phyloP scores from a whole-genome alignment of 2,797 vertebrate genomes.

The Liasis olivaceus region DNA sequence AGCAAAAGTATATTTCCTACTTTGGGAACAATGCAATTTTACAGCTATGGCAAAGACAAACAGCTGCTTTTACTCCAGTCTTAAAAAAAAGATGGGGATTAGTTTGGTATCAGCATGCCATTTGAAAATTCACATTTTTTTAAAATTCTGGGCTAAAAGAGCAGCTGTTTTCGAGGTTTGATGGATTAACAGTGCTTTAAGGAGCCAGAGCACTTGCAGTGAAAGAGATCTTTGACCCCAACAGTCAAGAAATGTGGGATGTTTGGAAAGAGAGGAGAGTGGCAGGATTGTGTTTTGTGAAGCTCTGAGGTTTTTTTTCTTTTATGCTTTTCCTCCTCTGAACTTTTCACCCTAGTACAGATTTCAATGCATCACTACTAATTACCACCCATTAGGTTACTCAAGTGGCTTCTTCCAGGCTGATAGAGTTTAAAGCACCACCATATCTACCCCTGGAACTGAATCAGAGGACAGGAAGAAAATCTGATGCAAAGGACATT shows the following conservation, averaged over 20 bases:
- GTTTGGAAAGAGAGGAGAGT: background rate
- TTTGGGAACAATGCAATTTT: background rate
- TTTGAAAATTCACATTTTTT: constrained; percentile 4
- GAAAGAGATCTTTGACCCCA: constrained; percentile 8
- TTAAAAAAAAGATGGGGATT: background rate
- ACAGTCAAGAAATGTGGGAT: background rate
- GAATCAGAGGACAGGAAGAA: background rate
- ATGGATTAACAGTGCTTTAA: constrained; percentile 24
- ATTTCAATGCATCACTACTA: background rate
- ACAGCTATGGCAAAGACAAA: background rate
- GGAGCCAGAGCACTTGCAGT: background rate
- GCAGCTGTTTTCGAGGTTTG: constrained; percentile 5
- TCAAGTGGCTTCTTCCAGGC: background rate
- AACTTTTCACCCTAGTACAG: background rate
- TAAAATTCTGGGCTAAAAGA: accelerated
- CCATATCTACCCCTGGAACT: background rate
- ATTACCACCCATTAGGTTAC: accelerated
- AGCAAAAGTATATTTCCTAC: accelerated
- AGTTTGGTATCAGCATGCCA: background rate
- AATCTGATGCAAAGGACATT: background rate
- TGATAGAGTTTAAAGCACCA: background rate
- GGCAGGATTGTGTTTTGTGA: accelerated
- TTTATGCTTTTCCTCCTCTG: background rate
- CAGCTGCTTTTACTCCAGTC: background rate
- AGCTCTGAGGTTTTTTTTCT: background rate